Conservation (phyloP, 2,888 invertebrate species). For the Andrena flavipes region DNA sequence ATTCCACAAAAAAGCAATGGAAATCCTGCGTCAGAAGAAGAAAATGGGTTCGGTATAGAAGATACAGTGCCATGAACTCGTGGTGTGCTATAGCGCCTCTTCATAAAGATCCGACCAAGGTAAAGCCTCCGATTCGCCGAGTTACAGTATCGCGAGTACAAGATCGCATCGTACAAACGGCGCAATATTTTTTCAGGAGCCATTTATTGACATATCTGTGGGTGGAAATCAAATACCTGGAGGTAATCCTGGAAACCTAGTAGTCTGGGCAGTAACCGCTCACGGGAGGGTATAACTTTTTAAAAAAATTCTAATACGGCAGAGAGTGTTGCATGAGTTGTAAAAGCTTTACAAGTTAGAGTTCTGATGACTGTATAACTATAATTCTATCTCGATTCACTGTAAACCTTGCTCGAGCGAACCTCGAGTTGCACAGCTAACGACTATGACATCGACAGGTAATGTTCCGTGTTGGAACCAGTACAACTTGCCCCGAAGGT, state of each 20-base stretch:
- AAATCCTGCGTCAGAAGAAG: conserved; percentile 95
- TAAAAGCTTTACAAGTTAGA: conserved; percentile 6
- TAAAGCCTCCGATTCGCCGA: conserved; percentile 72
- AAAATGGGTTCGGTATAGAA: conserved; percentile 95
- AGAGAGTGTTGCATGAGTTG: conserved; percentile 4
- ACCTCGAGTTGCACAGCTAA: neutral
- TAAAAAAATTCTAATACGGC: conserved; percentile 30
- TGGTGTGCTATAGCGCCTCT: conserved; percentile 97
- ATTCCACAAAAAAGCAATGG: conserved; percentile 93
- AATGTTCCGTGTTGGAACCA: conserved; percentile 94
- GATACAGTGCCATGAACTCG: conserved; percentile 95
- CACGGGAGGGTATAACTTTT: conserved; percentile 90
- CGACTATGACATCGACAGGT: conserved; percentile 85
- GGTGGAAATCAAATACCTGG: conserved; percentile 94
- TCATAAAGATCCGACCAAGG: conserved; percentile 94
- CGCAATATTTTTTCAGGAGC: conserved; percentile 87
- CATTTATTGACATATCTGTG: conserved; percentile 95
- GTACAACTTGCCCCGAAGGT: conserved; percentile 94
- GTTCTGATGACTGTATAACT: conserved; percentile 26
- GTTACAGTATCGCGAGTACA: neutral
- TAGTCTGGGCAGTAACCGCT: conserved; percentile 97
- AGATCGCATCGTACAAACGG: neutral
- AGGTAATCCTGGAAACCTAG: conserved; percentile 90
- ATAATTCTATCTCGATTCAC: conserved; percentile 10
- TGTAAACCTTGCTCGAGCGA: neutral